Evolutionary conservation across 2,888 invertebrate species (phyloP).

Genomic region (Eristalis pertinax): DNA sequence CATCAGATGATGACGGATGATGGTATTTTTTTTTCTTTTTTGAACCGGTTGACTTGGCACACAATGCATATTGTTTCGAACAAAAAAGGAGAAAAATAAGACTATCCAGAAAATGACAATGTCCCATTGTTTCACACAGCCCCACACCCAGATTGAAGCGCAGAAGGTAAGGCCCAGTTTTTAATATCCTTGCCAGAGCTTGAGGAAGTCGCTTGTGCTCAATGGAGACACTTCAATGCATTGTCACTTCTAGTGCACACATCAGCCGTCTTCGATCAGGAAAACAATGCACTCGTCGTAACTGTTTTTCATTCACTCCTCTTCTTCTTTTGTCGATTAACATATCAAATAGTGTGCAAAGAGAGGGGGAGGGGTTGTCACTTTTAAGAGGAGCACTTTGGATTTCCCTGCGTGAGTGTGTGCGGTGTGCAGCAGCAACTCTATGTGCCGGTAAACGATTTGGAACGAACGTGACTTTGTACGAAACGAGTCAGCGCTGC

Average conservation of each 20-base stretch:
- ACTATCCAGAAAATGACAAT: neutral
- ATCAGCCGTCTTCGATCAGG: constrained; percentile 33
- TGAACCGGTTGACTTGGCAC: constrained; percentile 37
- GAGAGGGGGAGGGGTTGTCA: neutral
- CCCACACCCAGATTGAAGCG: too few relatives aligned
- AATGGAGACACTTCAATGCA: constrained; percentile 36
- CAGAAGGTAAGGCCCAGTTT: neutral
- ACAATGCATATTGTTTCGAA: constrained; percentile 31
- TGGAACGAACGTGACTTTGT: constrained; percentile 69
- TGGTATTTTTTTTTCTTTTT: neutral
- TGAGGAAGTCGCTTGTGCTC: constrained; percentile 54
- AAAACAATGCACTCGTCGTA: constrained; percentile 45
- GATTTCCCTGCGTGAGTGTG: constrained; percentile 13
- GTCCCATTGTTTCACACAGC: constrained; percentile 36
- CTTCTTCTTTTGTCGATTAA: constrained; percentile 52
- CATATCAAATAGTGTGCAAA: constrained; percentile 34
- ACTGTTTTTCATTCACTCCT: constrained; percentile 25
- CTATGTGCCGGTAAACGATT: constrained; percentile 57
- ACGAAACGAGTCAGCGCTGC: constrained; percentile 30
- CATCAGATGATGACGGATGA: neutral
- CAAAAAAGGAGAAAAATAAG: neutral
- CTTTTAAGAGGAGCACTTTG: constrained; percentile 28
- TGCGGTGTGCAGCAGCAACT: constrained; percentile 22
- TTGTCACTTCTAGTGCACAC: constrained; percentile 30
- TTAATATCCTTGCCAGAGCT: neutral